Percentiles rank a stretch among this genome's conserved stretches.
These are phyloP conservation scores for Guaruba guarouba DNA, from an alignment of 2,113 vertebrate species.

Conservation along the genomic window DNA sequence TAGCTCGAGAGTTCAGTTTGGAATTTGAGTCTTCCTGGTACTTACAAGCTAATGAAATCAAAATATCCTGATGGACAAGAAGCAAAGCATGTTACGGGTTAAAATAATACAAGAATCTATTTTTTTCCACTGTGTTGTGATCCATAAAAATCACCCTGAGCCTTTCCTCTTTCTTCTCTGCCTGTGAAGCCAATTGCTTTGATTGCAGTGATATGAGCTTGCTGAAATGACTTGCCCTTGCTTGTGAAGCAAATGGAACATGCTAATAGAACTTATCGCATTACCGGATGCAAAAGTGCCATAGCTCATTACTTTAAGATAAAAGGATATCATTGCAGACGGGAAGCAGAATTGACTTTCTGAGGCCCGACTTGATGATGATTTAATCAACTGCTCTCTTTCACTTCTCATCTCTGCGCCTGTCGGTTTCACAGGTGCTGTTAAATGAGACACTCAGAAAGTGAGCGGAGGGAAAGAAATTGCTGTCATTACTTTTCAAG, in stretches of 20 bases:
- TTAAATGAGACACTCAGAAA: constrained; percentile 95
- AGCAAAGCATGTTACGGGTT: constrained; percentile 76
- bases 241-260: constrained; percentile 99
- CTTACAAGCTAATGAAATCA: constrained; percentile 59
- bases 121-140: constrained; percentile 87
- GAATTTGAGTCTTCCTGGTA: constrained; percentile 36
- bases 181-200: constrained; percentile 94
- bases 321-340: constrained; percentile 99
- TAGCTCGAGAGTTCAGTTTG: not conserved
- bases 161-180: constrained; percentile 79
- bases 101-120: constrained; percentile 86
- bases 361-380: constrained; percentile 97
- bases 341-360: constrained; percentile 99
- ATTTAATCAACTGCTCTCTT: constrained; percentile 99
- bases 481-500: constrained; percentile 94
- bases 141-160: constrained; percentile 85
- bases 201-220: constrained; percentile 93
- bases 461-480: constrained; percentile 88
- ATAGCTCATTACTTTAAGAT: constrained; percentile 99
- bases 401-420: constrained; percentile 96
- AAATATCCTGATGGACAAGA: constrained; percentile 70
- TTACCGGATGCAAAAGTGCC: constrained; percentile 98
- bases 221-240: constrained; percentile 95
- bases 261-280: constrained; percentile 99
- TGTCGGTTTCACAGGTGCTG: constrained; percentile 96